Percentiles rank a stretch among this genome's conserved stretches.
phyloP scores from a whole-genome alignment of 2,797 vertebrate species.

The Phoeniculus purpureus region DNA sequence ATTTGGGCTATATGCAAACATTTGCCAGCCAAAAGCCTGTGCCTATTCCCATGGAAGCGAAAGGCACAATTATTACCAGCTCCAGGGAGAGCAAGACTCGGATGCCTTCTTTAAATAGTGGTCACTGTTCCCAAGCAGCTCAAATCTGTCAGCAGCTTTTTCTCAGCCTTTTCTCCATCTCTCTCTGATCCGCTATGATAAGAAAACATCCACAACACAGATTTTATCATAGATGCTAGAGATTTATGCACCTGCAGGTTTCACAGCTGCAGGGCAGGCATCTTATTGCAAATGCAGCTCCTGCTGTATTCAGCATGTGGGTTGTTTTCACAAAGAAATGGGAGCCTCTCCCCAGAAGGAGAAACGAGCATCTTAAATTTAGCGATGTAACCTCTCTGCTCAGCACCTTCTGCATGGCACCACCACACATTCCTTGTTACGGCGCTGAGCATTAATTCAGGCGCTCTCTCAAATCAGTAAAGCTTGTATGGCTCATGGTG shows the following conservation, averaged over 20 bases:
- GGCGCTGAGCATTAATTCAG: not conserved
- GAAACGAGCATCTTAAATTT: constrained; percentile 28
- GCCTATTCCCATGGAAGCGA: constrained; percentile 40
- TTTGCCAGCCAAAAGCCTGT: constrained; percentile 29
- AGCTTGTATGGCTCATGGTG: not conserved
- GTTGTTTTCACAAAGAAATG: constrained; percentile 2
- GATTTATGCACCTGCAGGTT: constrained; percentile 57
- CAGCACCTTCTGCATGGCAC: not conserved
- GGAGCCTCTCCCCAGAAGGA: not conserved
- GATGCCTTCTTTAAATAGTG: constrained; percentile 36
- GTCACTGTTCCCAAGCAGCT: constrained; percentile 25
- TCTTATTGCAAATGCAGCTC: constrained; percentile 6
- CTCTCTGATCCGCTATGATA: not conserved
- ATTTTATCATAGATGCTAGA: constrained; percentile 24
- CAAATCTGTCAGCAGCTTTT: constrained; percentile 31
- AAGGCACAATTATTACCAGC: constrained; percentile 50
- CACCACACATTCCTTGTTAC: accelerated
- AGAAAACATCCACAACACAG: not conserved
- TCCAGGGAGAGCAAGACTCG: not conserved
- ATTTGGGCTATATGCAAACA: constrained; percentile 58
- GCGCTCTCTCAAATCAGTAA: constrained; percentile 2
- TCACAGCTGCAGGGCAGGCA: constrained; percentile 57
- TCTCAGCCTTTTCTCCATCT: not conserved
- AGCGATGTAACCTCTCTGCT: not conserved
- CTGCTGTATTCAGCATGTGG: not conserved